A percentile compares a stretch with the other conserved stretches of the same genome.
Evolutionary conservation across 2,113 vertebrate species (phyloP).

Genomic region (Mastomys natalensis): DNA sequence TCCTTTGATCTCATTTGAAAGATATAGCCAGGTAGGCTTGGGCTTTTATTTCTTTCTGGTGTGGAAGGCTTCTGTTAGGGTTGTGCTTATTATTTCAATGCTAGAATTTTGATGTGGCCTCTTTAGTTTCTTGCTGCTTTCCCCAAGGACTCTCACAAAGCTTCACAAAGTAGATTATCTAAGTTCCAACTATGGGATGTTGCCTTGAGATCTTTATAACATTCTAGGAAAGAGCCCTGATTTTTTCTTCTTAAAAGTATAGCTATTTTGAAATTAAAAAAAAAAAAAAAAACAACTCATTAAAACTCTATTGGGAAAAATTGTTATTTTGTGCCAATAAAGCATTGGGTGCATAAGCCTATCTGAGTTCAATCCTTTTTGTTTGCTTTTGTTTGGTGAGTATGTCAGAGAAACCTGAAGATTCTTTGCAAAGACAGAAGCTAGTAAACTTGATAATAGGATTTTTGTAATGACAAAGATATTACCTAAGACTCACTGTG

Average conservation of each 20-base stretch:
- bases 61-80: not conserved
- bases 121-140: not conserved
- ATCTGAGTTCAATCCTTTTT: not conserved
- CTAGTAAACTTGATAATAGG: not conserved
- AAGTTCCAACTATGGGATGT: not conserved
- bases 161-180: not conserved
- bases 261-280: slow-evolving; percentile 24
- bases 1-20: slow-evolving; percentile 37
- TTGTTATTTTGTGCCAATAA: not conserved
- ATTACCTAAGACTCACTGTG: not conserved
- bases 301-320: not conserved
- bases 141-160: not conserved
- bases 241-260: not conserved
- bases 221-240: slow-evolving; percentile 12
- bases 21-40: not conserved
- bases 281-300: not conserved
- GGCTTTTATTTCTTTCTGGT: not conserved
- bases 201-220: not conserved
- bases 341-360: not conserved
- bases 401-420: not conserved
- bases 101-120: not conserved
- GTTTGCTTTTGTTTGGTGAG: not conserved
- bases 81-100: not conserved
- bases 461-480: slow-evolving; percentile 34
- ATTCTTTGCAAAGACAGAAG: not conserved